Evolutionary conservation across 2,797 vertebrate species (phyloP).

Genomic region (Falco peregrinus): DNA sequence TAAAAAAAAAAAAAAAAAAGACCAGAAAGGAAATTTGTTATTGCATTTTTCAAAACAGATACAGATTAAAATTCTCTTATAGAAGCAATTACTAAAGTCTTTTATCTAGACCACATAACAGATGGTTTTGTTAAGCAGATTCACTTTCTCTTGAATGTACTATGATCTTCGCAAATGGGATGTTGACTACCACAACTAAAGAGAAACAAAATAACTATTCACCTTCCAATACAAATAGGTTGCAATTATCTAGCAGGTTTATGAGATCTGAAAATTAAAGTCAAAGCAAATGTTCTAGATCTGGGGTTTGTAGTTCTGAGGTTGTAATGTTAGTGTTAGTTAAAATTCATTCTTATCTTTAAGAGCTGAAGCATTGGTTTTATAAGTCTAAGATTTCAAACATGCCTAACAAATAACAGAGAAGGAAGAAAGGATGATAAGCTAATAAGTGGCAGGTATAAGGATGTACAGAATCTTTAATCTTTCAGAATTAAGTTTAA

Average conservation of each 20-base stretch:
- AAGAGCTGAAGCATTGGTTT: not conserved
- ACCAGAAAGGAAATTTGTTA: not conserved
- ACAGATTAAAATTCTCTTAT: not conserved
- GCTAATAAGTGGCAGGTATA: not conserved
- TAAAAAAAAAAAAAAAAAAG: not conserved
- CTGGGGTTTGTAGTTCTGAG: not conserved
- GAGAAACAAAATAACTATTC: not conserved
- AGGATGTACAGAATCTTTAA: not conserved
- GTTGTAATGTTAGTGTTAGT: not conserved
- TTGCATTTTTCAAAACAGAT: not conserved
- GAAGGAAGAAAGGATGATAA: not conserved
- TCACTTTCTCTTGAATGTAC: not conserved
- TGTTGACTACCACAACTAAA: not conserved
- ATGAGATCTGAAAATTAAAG: not conserved
- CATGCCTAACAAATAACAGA: not conserved
- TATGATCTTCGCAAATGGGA: not conserved
- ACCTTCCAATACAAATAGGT: not conserved
- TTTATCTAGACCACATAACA: not conserved
- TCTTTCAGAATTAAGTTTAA: not conserved
- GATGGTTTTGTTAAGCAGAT: not conserved
- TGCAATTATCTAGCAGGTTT: not conserved
- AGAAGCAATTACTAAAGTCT: not conserved
- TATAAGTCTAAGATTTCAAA: not conserved
- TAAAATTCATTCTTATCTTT: not conserved
- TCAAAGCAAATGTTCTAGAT: not conserved